A percentile compares a stretch with the other conserved stretches of the same genome.
Conservation (phyloP, 2,888 invertebrate genomes). For the Esperia sulphurella region DNA sequence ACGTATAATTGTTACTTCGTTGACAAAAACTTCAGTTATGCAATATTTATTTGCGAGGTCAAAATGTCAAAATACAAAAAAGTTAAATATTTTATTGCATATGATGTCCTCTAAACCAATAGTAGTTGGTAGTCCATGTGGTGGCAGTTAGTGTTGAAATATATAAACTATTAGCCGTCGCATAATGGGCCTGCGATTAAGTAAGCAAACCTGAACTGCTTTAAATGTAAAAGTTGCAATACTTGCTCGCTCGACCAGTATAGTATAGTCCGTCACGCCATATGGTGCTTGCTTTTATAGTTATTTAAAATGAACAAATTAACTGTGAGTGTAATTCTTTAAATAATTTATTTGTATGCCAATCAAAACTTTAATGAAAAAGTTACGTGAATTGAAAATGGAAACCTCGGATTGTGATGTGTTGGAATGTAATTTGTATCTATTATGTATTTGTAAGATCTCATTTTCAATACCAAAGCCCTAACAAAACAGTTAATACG, state of each 20-base stretch:
- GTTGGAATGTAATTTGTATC: no score
- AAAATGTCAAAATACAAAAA: not conserved
- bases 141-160: slow-evolving; percentile 20
- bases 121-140: slow-evolving; percentile 9
- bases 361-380: no score
- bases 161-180: slow-evolving; percentile 17
- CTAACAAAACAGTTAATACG: no score
- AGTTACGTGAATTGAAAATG: no score
- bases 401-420: no score
- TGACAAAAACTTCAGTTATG: not conserved
- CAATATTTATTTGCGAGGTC: not conserved
- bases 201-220: slow-evolving; percentile 48
- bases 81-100: not conserved
- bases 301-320: slow-evolving; percentile 32
- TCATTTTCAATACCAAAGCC: no score
- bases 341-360: no score
- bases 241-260: slow-evolving; percentile 35
- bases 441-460: no score
- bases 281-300: slow-evolving; percentile 21
- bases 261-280: slow-evolving; percentile 22
- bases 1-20: not conserved
- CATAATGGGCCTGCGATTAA: slow-evolving; percentile 22
- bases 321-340: slow-evolving; percentile 34
- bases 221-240: slow-evolving; percentile 65
- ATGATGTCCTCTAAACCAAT: not conserved